These are phyloP conservation scores for Mesoclemmys tuberculata DNA, from an alignment of 2,113 vertebrate genomes.

Conservation along the genomic window DNA sequence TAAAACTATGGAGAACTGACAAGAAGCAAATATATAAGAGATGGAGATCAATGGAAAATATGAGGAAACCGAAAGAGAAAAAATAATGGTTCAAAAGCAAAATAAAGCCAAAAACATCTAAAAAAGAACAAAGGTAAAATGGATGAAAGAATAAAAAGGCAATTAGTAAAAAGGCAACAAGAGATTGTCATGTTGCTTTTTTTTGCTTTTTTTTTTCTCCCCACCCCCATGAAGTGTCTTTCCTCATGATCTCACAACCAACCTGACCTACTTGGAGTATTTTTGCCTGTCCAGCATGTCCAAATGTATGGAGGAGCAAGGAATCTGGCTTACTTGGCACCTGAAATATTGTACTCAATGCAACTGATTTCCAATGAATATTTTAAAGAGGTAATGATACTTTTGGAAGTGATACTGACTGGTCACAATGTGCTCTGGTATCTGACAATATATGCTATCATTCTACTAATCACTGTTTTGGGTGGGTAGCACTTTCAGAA, in stretches of 20 bases:
- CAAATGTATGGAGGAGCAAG: background rate
- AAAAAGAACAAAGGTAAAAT: background rate
- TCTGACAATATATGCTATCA: background rate
- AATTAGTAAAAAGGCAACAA: background rate
- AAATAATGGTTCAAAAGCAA: background rate
- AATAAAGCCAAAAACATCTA: background rate
- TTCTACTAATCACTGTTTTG: background rate
- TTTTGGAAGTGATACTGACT: rapidly evolving
- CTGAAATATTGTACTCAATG: rapidly evolving
- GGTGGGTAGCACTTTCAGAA: background rate
- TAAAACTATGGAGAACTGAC: background rate
- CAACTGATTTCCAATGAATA: background rate
- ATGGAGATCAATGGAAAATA: background rate
- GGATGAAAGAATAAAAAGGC: background rate
- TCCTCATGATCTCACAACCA: background rate
- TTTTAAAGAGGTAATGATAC: background rate
- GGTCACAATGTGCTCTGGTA: rapidly evolving
- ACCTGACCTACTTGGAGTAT: background rate
- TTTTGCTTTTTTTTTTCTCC: background rate
- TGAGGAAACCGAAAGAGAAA: background rate
- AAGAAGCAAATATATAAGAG: background rate
- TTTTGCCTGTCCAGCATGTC: background rate
- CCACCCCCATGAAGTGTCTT: rapidly evolving
- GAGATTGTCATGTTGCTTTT: background rate
- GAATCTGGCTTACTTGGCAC: rapidly evolving